These are phyloP conservation scores for Garra rufa DNA, from an alignment of 2,113 vertebrate genomes.

Conservation along the genomic window DNA sequence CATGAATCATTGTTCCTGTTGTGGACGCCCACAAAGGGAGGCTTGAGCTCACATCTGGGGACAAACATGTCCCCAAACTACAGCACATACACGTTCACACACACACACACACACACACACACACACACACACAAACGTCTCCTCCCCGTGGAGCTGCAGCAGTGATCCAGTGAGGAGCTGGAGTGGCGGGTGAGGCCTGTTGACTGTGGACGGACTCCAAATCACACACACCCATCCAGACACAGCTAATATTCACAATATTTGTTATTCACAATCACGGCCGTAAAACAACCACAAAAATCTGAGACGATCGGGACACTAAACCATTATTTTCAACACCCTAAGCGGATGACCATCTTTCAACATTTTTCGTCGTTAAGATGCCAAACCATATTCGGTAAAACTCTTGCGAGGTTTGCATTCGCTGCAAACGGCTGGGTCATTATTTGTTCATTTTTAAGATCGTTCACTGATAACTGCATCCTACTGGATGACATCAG, in stretches of 20 bases:
- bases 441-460: background rate
- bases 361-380: background rate
- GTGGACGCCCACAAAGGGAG: background rate
- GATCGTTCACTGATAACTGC: too few species aligned
- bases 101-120: background rate
- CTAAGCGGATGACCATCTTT: background rate
- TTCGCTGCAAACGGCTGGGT: background rate
- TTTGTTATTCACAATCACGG: background rate
- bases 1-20: constrained; percentile 11
- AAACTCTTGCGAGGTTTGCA: background rate
- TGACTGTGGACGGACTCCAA: constrained; percentile 67
- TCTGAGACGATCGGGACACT: background rate
- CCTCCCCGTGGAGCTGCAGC: background rate
- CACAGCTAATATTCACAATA: constrained; percentile 26
- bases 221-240: constrained; percentile 51
- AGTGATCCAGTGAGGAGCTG: background rate
- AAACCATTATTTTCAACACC: background rate
- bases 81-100: background rate
- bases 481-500: too few species aligned
- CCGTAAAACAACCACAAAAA: background rate
- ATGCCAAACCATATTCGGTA: background rate
- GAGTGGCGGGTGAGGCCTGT: constrained; percentile 49
- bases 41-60: background rate
- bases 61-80: background rate
- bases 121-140: background rate